Percentiles rank a stretch among this genome's conserved stretches.
Evolutionary conservation across 2,113 vertebrate genomes (phyloP).

Genomic region (Lophochroa leadbeateri): DNA sequence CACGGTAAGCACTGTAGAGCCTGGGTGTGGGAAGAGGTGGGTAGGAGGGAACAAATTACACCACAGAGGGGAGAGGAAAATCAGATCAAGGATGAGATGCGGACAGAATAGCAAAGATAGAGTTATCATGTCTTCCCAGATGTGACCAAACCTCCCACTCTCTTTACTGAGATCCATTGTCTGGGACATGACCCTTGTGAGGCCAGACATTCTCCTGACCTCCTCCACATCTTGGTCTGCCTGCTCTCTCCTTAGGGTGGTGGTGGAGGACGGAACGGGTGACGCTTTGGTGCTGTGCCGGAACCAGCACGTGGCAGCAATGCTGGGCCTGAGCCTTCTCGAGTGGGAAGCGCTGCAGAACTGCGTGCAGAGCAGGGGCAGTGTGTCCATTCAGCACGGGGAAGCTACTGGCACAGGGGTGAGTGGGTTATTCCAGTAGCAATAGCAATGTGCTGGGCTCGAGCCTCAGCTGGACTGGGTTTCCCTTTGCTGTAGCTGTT

Average conservation of each 20-base stretch:
- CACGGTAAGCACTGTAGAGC: constrained; percentile 61
- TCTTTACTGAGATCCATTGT: background rate
- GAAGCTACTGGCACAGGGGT: constrained; percentile 71
- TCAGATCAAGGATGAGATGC: background rate
- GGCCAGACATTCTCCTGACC: background rate
- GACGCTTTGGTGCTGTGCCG: constrained; percentile 79
- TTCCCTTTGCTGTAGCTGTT: background rate
- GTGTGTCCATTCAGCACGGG: constrained; percentile 64
- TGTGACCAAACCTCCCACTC: background rate
- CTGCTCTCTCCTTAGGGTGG: constrained; percentile 62
- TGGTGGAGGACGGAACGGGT: constrained; percentile 84
- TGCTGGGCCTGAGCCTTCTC: constrained; percentile 72
- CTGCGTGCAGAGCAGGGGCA: constrained; percentile 76
- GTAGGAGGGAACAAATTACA: background rate
- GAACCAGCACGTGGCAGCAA: constrained; percentile 63
- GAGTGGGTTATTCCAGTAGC: background rate
- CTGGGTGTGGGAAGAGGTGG: background rate
- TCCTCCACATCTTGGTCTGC: constrained; percentile 50
- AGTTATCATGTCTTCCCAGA: background rate
- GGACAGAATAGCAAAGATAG: background rate
- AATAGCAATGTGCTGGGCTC: background rate
- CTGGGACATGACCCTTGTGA: background rate
- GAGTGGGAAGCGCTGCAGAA: constrained; percentile 85
- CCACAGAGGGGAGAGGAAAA: background rate
- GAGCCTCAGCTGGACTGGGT: background rate